Evolutionary conservation across 2,113 vertebrate species (phyloP).

Genomic region (rat (Rattus norvegicus)): DNA sequence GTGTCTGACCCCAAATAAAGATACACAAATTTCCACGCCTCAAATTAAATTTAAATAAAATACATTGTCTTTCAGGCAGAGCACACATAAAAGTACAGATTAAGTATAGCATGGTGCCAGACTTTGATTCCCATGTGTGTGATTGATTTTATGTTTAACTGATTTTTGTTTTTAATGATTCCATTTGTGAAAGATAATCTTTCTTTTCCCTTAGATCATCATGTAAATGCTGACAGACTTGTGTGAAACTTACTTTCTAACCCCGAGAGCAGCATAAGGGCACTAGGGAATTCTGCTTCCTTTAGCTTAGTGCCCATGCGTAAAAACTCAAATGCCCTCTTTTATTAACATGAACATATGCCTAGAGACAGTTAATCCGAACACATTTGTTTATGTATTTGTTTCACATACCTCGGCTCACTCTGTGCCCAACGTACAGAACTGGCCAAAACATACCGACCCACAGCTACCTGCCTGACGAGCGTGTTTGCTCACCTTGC

Average conservation of each 20-base stretch:
- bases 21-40: not conserved
- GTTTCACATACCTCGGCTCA: not conserved
- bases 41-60: not conserved
- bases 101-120: not conserved
- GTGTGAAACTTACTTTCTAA: conserved; percentile 8
- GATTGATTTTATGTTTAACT: conserved; percentile 18
- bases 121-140: not conserved
- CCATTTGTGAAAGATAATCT: not conserved
- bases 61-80: conserved; percentile 21
- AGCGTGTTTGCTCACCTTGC: conserved; percentile 30
- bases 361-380: not conserved
- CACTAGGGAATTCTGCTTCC: not conserved
- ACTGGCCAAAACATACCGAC: not conserved
- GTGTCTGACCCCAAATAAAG: not conserved
- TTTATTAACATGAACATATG: conserved; percentile 10
- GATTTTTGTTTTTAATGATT: not conserved
- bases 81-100: not conserved
- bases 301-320: not conserved
- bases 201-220: not conserved
- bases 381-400: not conserved
- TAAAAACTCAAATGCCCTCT: not conserved
- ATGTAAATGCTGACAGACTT: not conserved
- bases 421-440: not conserved
- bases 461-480: not conserved
- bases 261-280: not conserved